These are phyloP conservation scores for Tursiops truncatus DNA, from an alignment of 2,113 vertebrate species.

Conservation along the genomic window DNA sequence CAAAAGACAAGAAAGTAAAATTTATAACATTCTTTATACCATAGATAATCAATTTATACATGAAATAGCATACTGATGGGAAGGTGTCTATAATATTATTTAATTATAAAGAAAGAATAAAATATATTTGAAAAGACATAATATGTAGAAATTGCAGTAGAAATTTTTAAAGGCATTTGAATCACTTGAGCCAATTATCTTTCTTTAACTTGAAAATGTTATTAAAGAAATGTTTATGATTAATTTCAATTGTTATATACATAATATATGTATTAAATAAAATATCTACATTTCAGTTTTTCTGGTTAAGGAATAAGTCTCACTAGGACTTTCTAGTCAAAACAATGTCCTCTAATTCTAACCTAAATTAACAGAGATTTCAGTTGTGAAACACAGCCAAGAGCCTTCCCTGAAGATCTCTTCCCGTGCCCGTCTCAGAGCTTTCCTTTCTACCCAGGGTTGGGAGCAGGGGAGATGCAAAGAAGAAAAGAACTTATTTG, in stretches of 20 bases:
- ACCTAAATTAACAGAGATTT: conserved; percentile 28
- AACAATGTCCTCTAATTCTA: conserved; percentile 23
- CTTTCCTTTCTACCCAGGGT: background rate
- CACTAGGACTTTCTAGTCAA: conserved; percentile 29
- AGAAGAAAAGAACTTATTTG: background rate
- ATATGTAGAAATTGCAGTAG: background rate
- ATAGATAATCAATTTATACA: background rate
- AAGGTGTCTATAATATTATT: background rate
- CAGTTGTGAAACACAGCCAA: background rate
- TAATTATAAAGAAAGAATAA: background rate
- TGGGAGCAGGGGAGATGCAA: background rate
- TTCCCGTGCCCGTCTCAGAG: background rate
- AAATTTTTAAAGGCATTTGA: conserved; percentile 1
- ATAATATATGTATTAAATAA: background rate
- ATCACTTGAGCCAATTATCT: background rate
- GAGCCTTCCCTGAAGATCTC: background rate
- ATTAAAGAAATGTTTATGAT: background rate
- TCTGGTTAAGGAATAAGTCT: background rate
- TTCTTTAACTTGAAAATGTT: conserved; percentile 22
- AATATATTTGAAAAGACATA: background rate
- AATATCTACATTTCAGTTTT: background rate
- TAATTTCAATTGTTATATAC: background rate
- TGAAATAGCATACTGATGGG: background rate
- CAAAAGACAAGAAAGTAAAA: background rate
- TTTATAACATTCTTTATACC: background rate